Base-by-base conservation (phyloP, 2,797 vertebrate genomes). In the Falco rusticolus region DNA sequence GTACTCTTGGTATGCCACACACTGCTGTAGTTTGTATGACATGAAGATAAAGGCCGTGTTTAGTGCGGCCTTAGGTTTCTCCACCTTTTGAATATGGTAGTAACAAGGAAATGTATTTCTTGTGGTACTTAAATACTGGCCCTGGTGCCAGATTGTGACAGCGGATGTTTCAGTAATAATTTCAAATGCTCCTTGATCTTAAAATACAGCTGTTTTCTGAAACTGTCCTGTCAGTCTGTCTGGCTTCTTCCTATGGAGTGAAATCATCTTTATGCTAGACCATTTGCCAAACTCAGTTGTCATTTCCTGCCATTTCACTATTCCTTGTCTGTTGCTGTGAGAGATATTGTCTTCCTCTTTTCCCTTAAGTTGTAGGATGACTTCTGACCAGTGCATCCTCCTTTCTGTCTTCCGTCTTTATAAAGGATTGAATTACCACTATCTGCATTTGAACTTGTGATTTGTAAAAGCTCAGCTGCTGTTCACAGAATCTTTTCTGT, bases 111-210 rank as follows among this genome's bases (percentile, higher is more conserved):
- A 47, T 45, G 19, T 39, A 20, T 81, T 85, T 89, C 34, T 54
- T 61, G 31, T 16, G 25, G 16, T 60, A 6, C 26, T 70, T 84
- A 84, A 79, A 60, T 72, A 37, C 12, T 25, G 70, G 66, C 53
- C 45, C 20, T 45, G 48, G 13, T 95, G 87, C 85, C 54, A 76
- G 34, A 43, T 61, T 72, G 56, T 57, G 60, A 51, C 51, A 5
- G 19, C 41, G 78, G 31, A 29, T 63, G 48, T 78, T 86, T 68
- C 78, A 63, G 56, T 54, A 94, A n/a, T 75, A 72, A 70, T 37
- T 91, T 69, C 63, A 57, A 87, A 90, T 94, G 78, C 41, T 92
- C 13, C 22, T 41, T 84, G 34, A n/a, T 84, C 86, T 85, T 87
- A 69, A 93, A 77, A 92, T 69, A n/a, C 0, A 4, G 9, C n/a